These are phyloP conservation scores for Drosophila triauraria DNA, from an alignment of 1,140 invertebrate genomes.

Conservation along the genomic window DNA sequence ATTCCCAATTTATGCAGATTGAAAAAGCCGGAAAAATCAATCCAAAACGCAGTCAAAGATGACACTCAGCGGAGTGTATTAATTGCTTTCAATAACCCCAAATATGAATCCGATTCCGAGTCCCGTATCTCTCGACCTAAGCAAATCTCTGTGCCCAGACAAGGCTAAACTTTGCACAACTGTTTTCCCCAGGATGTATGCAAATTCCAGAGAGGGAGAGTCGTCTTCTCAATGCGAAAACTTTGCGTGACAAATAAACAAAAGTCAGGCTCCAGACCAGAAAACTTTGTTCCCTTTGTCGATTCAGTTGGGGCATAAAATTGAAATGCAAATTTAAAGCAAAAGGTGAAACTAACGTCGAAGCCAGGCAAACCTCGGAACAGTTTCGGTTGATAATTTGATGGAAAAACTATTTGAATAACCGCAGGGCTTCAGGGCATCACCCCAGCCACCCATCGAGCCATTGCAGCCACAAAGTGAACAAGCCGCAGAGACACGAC, in stretches of 20 bases:
- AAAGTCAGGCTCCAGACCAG: conserved; percentile 44
- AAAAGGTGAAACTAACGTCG: conserved; percentile 66
- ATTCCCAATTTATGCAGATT: conserved; percentile 68
- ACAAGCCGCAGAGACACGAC: conserved; percentile 45
- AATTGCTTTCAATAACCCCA: conserved; percentile 56
- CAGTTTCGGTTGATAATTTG: conserved; percentile 50
- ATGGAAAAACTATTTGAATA: conserved; percentile 65
- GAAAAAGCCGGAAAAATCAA: conserved; percentile 65
- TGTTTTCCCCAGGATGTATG: conserved; percentile 45
- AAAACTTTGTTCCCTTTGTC: conserved; percentile 36
- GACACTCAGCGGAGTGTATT: conserved; percentile 55
- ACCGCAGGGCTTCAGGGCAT: conserved; percentile 25
- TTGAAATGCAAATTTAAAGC: conserved; percentile 79
- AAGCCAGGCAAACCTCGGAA: conserved; percentile 28
- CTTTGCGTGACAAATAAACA: conserved; percentile 72
- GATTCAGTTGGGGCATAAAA: conserved; percentile 61
- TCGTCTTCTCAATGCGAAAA: conserved; percentile 47
- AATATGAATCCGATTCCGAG: conserved; percentile 14
- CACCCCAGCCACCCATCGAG: neutral
- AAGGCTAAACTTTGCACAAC: conserved; percentile 8
- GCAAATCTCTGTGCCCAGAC: conserved; percentile 23
- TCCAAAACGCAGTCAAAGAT: conserved; percentile 49
- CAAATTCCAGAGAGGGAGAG: conserved; percentile 45
- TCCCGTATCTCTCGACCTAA: conserved; percentile 36
- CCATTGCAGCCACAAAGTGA: conserved; percentile 44